Evolutionary conservation across 2,888 invertebrate genomes (phyloP).

Genomic region (Lissonota sp.): DNA sequence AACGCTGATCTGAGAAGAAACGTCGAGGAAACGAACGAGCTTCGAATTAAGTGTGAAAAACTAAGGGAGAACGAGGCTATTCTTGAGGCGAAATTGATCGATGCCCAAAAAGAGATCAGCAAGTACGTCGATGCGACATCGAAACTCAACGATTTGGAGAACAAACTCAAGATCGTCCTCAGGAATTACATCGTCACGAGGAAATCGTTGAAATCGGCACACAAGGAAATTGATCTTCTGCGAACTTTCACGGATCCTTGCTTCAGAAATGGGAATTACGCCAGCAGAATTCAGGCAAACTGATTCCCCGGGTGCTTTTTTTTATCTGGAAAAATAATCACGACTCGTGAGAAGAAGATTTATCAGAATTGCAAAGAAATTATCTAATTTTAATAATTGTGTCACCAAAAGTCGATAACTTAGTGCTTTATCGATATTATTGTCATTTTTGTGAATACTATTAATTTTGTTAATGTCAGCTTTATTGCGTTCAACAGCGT

Average conservation of each 20-base stretch:
- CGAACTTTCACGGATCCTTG: conserved; percentile 15
- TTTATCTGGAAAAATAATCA: too few relatives aligned
- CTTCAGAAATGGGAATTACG: background rate
- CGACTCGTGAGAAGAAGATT: too few relatives aligned
- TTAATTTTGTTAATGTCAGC: too few relatives aligned
- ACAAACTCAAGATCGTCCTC: conserved; percentile 43
- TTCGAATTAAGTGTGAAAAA: conserved; percentile 64
- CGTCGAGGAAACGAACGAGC: conserved; percentile 65
- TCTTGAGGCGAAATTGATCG: conserved; percentile 58
- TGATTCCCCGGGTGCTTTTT: conserved; percentile 6
- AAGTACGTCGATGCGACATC: conserved; percentile 54
- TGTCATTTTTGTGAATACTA: too few relatives aligned
- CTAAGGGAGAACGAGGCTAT: conserved; percentile 52
- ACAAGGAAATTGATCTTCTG: conserved; percentile 53
- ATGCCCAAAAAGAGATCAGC: conserved; percentile 58
- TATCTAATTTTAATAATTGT: too few relatives aligned
- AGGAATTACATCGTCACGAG: conserved; percentile 44
- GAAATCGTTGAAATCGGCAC: conserved; percentile 46
- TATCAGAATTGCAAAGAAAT: background rate
- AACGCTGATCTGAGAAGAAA: conserved; percentile 70
- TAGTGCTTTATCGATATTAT: too few relatives aligned
- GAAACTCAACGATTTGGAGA: conserved; percentile 37
- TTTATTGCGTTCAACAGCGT: too few relatives aligned
- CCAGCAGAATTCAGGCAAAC: conserved; percentile 33
- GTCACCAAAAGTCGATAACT: too few relatives aligned